A percentile compares a stretch with the other conserved stretches of the same genome.
These are phyloP conservation scores for Branchinecta lynchi DNA, from an alignment of 1,140 invertebrate genomes.

Conservation along the genomic window DNA sequence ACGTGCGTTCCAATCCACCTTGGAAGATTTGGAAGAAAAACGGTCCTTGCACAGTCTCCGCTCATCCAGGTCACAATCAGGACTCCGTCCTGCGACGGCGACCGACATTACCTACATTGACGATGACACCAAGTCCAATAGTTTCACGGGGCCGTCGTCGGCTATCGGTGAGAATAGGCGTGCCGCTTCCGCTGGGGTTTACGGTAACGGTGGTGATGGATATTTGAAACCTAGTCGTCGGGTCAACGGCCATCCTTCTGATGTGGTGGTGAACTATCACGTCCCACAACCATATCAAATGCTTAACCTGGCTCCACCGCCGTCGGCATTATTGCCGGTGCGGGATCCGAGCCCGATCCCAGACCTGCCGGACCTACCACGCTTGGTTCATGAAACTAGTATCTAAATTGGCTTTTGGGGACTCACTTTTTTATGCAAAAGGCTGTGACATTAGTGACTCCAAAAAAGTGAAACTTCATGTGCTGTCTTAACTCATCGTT, in stretches of 20 bases:
- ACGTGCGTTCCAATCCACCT: slow-evolving; percentile 97
- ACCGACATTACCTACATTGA: slow-evolving; percentile 78
- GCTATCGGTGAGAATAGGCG: slow-evolving; percentile 33
- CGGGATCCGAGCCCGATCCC: slow-evolving; percentile 16
- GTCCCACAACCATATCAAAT: slow-evolving; percentile 3
- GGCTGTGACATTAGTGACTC: not conserved
- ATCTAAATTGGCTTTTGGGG: slow-evolving; percentile 35
- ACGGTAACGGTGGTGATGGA: slow-evolving; percentile 28
- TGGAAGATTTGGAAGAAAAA: slow-evolving; percentile 98
- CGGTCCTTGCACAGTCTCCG: slow-evolving; percentile 90
- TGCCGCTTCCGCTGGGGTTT: slow-evolving; percentile 36
- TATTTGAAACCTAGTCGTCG: not conserved
- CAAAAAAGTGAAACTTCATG: too few relatives aligned
- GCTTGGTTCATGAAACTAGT: slow-evolving; percentile 52
- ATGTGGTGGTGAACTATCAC: slow-evolving; percentile 19
- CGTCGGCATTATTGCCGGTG: slow-evolving; percentile 19
- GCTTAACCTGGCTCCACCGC: slow-evolving; percentile 20
- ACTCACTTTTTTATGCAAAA: not conserved
- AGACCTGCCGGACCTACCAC: slow-evolving; percentile 40
- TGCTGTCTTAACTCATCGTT: too few relatives aligned
- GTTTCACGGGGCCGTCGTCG: not conserved
- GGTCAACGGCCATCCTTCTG: slow-evolving; percentile 11
- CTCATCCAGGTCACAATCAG: slow-evolving; percentile 70
- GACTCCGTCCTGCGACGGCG: slow-evolving; percentile 48
- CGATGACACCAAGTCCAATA: slow-evolving; percentile 45